These are phyloP conservation scores for Labeo rohita DNA, from an alignment of 2,113 vertebrate genomes.

Conservation along the genomic window DNA sequence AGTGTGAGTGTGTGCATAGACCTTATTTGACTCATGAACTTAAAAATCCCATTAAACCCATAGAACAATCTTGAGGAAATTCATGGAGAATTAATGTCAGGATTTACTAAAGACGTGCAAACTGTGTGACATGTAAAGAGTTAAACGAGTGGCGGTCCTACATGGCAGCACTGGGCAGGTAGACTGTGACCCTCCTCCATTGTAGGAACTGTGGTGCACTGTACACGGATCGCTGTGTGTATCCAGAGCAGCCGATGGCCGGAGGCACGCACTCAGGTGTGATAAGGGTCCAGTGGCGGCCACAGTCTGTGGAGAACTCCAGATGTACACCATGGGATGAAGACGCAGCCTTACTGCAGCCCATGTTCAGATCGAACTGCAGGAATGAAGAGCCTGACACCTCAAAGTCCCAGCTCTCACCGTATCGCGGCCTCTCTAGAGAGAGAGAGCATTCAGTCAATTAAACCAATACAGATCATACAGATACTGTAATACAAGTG, in stretches of 20 bases:
- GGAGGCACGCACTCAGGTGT: constrained; percentile 96
- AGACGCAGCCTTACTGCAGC: constrained; percentile 91
- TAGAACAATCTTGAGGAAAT: background rate
- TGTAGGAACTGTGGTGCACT: constrained; percentile 90
- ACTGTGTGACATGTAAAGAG: too few species aligned
- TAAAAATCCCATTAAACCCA: too few species aligned
- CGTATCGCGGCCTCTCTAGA: constrained; percentile 93
- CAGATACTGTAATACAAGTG: background rate
- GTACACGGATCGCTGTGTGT: constrained; percentile 91
- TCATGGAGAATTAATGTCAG: background rate
- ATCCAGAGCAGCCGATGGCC: constrained; percentile 90
- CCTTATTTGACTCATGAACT: too few species aligned
- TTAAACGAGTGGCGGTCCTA: constrained; percentile 50
- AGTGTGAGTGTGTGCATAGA: background rate
- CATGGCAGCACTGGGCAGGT: constrained; percentile 85
- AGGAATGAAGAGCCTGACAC: constrained; percentile 91
- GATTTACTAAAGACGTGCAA: background rate
- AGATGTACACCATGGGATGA: constrained; percentile 84
- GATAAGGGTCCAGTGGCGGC: constrained; percentile 91
- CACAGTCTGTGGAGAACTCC: constrained; percentile 92
- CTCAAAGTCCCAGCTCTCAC: constrained; percentile 97
- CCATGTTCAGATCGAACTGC: constrained; percentile 97
- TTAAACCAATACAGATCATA: background rate
- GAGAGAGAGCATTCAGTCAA: constrained; percentile 15
- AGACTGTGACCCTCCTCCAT: constrained; percentile 93